Conservation (phyloP, 2,888 invertebrate genomes). For the Cabera pusaria region DNA sequence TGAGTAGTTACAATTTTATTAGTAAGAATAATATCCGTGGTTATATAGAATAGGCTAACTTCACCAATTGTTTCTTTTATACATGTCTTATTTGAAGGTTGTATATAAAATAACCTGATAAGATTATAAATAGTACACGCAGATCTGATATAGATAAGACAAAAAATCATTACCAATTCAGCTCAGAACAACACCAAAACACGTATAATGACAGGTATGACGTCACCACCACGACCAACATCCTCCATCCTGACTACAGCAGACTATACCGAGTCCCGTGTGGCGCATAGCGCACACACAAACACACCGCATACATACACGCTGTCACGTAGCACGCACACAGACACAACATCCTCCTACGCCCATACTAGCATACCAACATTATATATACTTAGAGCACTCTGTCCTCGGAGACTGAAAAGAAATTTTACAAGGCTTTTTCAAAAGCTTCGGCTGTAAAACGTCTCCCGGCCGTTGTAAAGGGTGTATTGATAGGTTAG, state of each 20-base stretch:
- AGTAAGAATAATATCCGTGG: too few species aligned
- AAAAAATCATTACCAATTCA: too few species aligned
- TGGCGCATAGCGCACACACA: conserved; percentile 63
- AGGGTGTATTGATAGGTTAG: conserved; percentile 56
- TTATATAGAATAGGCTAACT: too few species aligned
- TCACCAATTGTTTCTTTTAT: too few species aligned
- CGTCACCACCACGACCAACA: conserved; percentile 48
- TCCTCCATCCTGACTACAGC: conserved; percentile 44
- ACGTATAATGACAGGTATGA: too few species aligned
- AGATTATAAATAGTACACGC: too few species aligned
- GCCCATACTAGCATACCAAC: conserved; percentile 55
- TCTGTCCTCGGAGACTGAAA: conserved; percentile 69
- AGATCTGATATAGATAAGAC: too few species aligned
- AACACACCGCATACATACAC: conserved; percentile 32
- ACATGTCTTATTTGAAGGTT: too few species aligned
- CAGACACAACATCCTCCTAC: conserved; percentile 43
- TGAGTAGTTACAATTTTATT: too few species aligned
- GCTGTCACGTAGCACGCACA: conserved; percentile 61
- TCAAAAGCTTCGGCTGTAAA: conserved; percentile 54
- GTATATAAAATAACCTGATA: too few species aligned
- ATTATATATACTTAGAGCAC: conserved; percentile 49
- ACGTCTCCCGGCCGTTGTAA: conserved; percentile 29
- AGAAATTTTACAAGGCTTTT: conserved; percentile 69
- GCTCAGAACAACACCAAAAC: too few species aligned
- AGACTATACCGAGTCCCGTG: conserved; percentile 44